Conservation (phyloP, 2,797 vertebrate genomes). For the Tolypeutes matacus region DNA sequence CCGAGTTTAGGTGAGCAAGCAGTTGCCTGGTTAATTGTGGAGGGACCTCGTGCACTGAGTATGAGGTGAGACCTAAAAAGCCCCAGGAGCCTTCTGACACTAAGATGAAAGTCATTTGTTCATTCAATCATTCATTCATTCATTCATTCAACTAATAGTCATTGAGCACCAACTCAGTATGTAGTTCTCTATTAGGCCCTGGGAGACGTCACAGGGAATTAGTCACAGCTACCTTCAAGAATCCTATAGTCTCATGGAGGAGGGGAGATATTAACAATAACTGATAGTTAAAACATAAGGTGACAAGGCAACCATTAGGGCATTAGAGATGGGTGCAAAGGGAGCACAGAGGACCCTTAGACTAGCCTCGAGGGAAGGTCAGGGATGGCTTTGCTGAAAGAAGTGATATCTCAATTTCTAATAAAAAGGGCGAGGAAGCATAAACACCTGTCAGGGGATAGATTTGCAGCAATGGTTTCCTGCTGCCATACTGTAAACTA, state of each 20-base stretch:
- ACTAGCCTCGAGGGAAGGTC: not conserved
- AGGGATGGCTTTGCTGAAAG: not conserved
- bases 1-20: not conserved
- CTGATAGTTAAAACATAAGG: not conserved
- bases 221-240: not conserved
- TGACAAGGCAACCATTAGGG: not conserved
- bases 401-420: not conserved
- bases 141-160: not conserved
- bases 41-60: not conserved
- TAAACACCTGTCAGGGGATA: not conserved
- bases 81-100: not conserved
- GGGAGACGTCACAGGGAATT: not conserved
- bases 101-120: not conserved
- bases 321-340: not conserved
- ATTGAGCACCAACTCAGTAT: not conserved
- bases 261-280: not conserved
- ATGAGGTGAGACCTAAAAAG: not conserved
- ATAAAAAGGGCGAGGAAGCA: not conserved
- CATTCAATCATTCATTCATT: not conserved
- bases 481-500: not conserved
- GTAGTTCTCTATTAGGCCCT: not conserved
- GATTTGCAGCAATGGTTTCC: not conserved
- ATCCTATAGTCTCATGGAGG: not conserved
- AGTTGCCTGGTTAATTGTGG: not conserved
- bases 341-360: not conserved